Percentiles rank a stretch among this genome's conserved stretches.
These are phyloP conservation scores for Cettia cetti DNA, from an alignment of 2,113 vertebrate species.

Conservation along the genomic window DNA sequence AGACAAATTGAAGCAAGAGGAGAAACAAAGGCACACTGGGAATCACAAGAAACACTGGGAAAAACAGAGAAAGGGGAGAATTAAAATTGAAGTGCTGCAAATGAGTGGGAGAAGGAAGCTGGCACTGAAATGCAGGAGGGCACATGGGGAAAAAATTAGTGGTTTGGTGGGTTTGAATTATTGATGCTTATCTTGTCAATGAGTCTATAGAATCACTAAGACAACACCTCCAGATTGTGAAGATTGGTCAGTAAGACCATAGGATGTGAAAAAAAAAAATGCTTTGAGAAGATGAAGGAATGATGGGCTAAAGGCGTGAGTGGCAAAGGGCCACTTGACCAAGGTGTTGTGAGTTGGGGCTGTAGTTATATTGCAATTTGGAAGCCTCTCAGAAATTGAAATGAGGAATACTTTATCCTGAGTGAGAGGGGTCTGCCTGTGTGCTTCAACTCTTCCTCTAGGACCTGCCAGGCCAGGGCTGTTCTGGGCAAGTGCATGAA, in stretches of 20 bases:
- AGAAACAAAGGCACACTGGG: background rate
- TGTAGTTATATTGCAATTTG: background rate
- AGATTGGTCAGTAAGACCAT: background rate
- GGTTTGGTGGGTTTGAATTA: background rate
- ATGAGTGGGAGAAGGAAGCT: background rate
- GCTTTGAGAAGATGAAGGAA: background rate
- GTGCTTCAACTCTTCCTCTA: background rate
- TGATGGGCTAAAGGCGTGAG: background rate
- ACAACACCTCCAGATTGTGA: background rate
- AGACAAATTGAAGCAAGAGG: background rate
- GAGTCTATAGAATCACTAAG: background rate
- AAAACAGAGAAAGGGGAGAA: background rate
- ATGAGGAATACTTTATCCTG: background rate
- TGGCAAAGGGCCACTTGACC: background rate
- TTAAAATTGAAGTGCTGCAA: background rate
- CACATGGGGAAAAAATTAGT: background rate
- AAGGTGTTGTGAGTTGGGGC: background rate
- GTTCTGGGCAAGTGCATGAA: background rate
- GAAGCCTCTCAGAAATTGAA: background rate
- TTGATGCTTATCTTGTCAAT: background rate
- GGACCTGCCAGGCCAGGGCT: background rate
- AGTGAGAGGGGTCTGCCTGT: background rate
- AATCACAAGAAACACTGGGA: background rate
- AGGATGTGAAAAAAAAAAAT: background rate
- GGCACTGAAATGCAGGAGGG: background rate